phyloP scores from a whole-genome alignment of 2,888 invertebrate species.

The Calameuta pallipes region DNA sequence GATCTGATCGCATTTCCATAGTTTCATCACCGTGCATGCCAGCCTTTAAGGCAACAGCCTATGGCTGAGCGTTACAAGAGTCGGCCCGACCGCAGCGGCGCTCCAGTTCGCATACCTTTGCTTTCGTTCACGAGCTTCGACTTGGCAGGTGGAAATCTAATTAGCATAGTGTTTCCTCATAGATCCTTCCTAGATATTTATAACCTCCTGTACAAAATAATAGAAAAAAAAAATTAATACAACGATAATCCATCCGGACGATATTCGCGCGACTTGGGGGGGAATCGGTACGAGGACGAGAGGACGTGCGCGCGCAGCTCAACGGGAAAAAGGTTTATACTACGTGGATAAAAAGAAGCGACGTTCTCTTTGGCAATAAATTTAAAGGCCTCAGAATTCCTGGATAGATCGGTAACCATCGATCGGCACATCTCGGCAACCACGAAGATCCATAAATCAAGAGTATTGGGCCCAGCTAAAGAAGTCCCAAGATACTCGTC shows the following conservation, averaged over 20 bases:
- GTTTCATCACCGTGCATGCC: conserved; percentile 6
- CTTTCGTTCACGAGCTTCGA: conserved; percentile 9
- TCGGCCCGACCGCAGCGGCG: neutral
- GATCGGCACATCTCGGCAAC: neutral
- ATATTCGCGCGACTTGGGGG: neutral
- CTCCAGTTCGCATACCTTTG: conserved; percentile 19
- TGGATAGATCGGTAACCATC: neutral
- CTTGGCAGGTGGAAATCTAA: conserved; percentile 33
- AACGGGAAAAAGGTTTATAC: neutral
- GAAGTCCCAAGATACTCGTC: neutral
- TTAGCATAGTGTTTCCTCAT: conserved; percentile 30
- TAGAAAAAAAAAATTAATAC: neutral
- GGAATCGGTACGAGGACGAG: neutral
- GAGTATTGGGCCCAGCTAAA: neutral
- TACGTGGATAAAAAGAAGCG: neutral
- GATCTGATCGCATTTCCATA: conserved; percentile 9
- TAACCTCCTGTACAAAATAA: neutral
- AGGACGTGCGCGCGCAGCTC: neutral
- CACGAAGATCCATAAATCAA: neutral
- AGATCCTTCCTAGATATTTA: conserved; percentile 30
- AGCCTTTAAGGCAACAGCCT: conserved; percentile 2
- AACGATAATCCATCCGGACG: neutral
- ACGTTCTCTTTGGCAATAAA: neutral
- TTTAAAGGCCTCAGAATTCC: neutral
- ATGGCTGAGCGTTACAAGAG: neutral